phyloP scores from a whole-genome alignment of 2,113 vertebrate species.

The Vireo altiloquus region DNA sequence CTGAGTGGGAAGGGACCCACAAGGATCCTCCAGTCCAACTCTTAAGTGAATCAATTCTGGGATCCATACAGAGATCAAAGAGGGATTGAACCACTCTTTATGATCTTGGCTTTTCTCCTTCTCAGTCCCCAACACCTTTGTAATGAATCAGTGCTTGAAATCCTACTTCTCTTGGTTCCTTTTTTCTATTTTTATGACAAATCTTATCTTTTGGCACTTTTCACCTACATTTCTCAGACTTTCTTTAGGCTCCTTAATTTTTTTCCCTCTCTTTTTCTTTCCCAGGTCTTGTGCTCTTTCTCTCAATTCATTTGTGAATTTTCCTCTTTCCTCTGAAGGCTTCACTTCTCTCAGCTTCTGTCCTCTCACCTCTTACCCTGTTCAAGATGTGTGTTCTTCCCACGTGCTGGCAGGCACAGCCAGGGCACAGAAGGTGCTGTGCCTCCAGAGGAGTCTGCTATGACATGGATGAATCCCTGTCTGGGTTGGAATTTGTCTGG shows the following conservation, averaged over 20 bases:
- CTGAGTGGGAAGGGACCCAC: not conserved
- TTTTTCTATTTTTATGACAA: not conserved
- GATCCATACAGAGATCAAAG: not conserved
- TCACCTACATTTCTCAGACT: not conserved
- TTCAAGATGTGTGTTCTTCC: not conserved
- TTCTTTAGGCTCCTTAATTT: not conserved
- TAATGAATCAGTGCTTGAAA: not conserved
- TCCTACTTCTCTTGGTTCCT: not conserved
- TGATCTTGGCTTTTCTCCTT: not conserved
- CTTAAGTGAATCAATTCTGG: not conserved
- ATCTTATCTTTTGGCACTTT: not conserved
- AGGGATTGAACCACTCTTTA: fast-evolving
- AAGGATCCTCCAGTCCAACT: fast-evolving
- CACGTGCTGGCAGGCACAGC: not conserved
- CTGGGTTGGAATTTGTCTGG: not conserved
- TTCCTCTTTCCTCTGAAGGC: not conserved
- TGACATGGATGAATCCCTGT: not conserved
- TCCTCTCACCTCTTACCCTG: not conserved
- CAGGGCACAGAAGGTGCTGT: not conserved
- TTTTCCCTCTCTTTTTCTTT: not conserved
- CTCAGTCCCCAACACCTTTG: not conserved
- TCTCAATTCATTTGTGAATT: not conserved
- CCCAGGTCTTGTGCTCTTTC: not conserved
- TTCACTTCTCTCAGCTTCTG: not conserved
- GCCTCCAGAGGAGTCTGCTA: not conserved